Base-by-base conservation (phyloP, 2,888 invertebrate genomes). In the Agrochola macilenta region DNA sequence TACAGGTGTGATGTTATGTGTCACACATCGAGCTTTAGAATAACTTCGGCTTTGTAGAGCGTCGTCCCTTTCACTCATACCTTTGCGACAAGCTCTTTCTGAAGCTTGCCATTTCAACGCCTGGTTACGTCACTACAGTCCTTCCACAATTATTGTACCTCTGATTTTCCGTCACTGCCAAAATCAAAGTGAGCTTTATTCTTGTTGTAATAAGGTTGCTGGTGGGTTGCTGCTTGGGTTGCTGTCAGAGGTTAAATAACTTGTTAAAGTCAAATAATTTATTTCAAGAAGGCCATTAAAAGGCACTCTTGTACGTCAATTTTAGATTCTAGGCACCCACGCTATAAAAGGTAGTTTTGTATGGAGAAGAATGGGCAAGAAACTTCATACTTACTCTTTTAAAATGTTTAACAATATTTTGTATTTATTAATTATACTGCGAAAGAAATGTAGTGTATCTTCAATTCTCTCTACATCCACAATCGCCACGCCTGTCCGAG, bases 401-500 rank as follows among this genome's bases (percentile, higher is more conserved):
- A 0, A 12, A 46, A 46, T 46, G 46, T 12, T 46, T 46, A 12
- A 46, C 3, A 12, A 46, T 46, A 46, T 46, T 12, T 14, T 49
- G 0, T 49, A 5, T 14, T 14, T 14, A 49, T 49, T 43, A 11
- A 43, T 43, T 43, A 43, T 43, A 11, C 43, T 43, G 9, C 9
- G 43, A 11, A 43, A 11, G 11, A 1, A 43, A 9, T 43, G 9
- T 43, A 39, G 17, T 52, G 39, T 43, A 1, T 20, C 69, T 75
- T 82, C 81, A 14, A 73, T 58, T 79, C 2, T 43, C 1, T 35
- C 0, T 69, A 80, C 26, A 71, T 84, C 84, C 35, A 23, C 26
- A 43, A 58, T 35, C 11, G 81, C 74, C 82, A 43, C 84, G 68
- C 82, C 82, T 71, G 63, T 54, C 58, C 12, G 17, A 71, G 64